Base-by-base conservation (phyloP, 2,113 vertebrate species). In the Columbina picui region DNA sequence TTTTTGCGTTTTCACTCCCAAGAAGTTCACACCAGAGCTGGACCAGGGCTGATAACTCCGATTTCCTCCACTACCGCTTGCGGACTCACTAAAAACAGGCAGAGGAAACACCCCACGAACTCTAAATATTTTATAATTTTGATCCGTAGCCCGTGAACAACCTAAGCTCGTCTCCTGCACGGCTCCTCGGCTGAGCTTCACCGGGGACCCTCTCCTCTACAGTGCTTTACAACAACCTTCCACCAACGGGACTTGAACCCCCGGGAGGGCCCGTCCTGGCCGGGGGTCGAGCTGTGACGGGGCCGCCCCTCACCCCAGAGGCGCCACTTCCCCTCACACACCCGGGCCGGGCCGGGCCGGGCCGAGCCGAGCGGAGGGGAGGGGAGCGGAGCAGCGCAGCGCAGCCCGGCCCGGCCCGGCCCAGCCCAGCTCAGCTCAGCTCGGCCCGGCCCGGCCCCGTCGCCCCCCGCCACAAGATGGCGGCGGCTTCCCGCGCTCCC, bases 171-270 rank as follows among this genome's bases (percentile, higher is more conserved):
- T 4, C 73, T 57, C 15, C 57, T 3, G 6, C 34, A 12, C 20
- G 43, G 29, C 11, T 11, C 49, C 29, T 9, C 0, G 1, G 47
- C n/a, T 1, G 14, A 3, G 10, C 39, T 14, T 16, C 1, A 17
- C 0, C 11, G 36, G 0, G 34, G 0, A 17, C 52, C 21, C 14
- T 63, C 18, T 32, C 65, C 55, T 25, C 6, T 1, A 0, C 0
- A 8, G 16, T 0, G 50, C 1, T 27, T 78, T n/a, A n/a, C n/a
- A n/a, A n/a, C n/a, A n/a, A n/a, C n/a, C n/a, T n/a, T n/a, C n/a
- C n/a, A n/a, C n/a, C n/a, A n/a, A n/a, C n/a, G n/a, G n/a, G n/a
- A n/a, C n/a, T n/a, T n/a, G n/a, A n/a, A n/a, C n/a, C n/a, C 47
- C 71, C 2, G 9, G 17, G 25, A 7, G 20, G 39, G 20, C 60